Evolutionary conservation across 2,888 invertebrate species (phyloP).

Genomic region (Nudaria mundana): DNA sequence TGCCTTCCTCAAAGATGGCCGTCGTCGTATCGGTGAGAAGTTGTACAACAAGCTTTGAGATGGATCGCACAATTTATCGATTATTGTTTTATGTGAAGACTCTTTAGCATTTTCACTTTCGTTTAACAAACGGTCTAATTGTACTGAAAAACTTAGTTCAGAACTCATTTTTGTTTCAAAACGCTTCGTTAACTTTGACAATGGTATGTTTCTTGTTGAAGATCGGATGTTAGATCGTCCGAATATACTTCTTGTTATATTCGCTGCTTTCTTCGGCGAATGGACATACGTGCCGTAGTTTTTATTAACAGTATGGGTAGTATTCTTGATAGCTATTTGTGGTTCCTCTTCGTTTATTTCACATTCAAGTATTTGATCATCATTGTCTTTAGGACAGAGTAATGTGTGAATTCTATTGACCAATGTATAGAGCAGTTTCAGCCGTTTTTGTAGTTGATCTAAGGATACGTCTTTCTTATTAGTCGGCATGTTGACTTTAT

Average conservation of each 20-base stretch:
- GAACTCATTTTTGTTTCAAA: conserved; percentile 47
- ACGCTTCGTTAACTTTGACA: conserved; percentile 55
- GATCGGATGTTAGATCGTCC: conserved; percentile 55
- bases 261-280: conserved; percentile 40
- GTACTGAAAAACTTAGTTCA: conserved; percentile 63
- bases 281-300: conserved; percentile 51
- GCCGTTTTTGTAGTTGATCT: conserved; percentile 56
- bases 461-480: conserved; percentile 40
- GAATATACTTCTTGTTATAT: conserved; percentile 59
- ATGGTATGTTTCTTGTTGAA: conserved; percentile 50
- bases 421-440: conserved; percentile 65
- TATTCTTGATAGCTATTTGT: conserved; percentile 33
- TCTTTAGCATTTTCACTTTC: conserved; percentile 15
- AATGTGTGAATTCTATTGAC: conserved; percentile 55
- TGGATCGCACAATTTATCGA: conserved; percentile 38
- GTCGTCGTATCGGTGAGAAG: conserved; percentile 53
- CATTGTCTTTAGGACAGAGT: conserved; percentile 59
- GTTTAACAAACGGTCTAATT: conserved; percentile 61
- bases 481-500: conserved; percentile 40
- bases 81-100: conserved; percentile 27
- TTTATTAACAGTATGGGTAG: conserved; percentile 51
- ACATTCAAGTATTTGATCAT: conserved; percentile 49
- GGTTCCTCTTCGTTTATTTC: conserved; percentile 43
- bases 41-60: conserved; percentile 54
- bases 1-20: conserved; percentile 57